phyloP scores from a whole-genome alignment of 1,140 invertebrate genomes.

The Ceratina calcarata region DNA sequence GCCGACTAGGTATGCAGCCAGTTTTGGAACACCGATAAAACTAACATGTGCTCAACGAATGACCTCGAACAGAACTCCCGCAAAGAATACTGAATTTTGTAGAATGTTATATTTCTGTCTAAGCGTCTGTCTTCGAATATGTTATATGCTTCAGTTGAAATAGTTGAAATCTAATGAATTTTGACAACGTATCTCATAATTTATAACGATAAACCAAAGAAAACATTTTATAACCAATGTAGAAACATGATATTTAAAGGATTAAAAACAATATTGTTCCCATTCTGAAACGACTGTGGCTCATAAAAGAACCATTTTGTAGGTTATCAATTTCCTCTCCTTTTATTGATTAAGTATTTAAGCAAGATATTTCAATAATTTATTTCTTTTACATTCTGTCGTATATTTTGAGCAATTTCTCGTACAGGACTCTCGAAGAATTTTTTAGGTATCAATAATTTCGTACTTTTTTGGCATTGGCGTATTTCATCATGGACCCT shows the following conservation, averaged over 20 bases:
- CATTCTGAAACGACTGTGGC: not conserved
- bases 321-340: not conserved
- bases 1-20: conserved; percentile 38
- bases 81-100: conserved; percentile 19
- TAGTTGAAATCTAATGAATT: not conserved
- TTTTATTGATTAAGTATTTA: not conserved
- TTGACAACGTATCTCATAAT: too few species aligned
- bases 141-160: too few species aligned
- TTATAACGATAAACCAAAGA: too few species aligned
- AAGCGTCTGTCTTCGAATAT: too few species aligned
- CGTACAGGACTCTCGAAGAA: conserved; percentile 1
- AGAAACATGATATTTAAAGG: too few species aligned
- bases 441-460: conserved; percentile 21
- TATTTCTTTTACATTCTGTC: not conserved
- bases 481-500: not conserved
- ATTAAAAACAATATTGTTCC: not conserved
- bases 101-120: not conserved
- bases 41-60: conserved; percentile 35
- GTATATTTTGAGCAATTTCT: conserved; percentile 20
- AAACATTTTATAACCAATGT: too few species aligned
- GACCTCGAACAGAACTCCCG: conserved; percentile 44
- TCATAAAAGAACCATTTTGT: conserved; percentile 21
- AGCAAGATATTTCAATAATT: not conserved
- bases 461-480: conserved; percentile 9
- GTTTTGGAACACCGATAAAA: conserved; percentile 35